Evolutionary conservation across 2,797 vertebrate species (phyloP), one percentile per base, ranked within the genome.

Genomic region (Tolypeutes matacus): DNA sequence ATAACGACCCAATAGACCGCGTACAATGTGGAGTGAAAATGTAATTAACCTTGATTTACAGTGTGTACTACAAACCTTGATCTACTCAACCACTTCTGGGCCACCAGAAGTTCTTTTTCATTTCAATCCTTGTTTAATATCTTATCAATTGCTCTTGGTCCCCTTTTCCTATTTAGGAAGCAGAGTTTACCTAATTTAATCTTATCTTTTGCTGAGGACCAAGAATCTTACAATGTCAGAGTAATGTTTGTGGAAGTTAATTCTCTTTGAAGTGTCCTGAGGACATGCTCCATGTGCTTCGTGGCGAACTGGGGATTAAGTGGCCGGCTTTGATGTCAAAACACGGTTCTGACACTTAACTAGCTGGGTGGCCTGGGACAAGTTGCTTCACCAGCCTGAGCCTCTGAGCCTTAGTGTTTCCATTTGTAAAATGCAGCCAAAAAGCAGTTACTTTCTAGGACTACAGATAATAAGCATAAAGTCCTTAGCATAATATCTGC

Each of bases 11-110:
- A 73, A 62, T 89, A 82, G 56, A 51, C 85, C n/a, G 21, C 7
- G 80, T 83, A 62, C 86, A 62, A 39, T 56, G 76, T 17, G 75
- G 60, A 67, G 36, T 62, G 80, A 96, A 93, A 96, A 85, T 76
- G 83, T 93, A 95, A 95, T 97, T 92, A 96, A 95, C 85, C 90
- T 95, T 95, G 96, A 97, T 96, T 97, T 95, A 95, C 64, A 39
- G 60, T 12, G 62, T 80, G 56, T 29, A 34, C 56, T 83, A 34
- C 81, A 93, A 80, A 60, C 83, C 60, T 93, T 46, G 78, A 95
- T 95, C 94, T 77, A 15, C 49, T 92, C 49, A 39, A 67, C 4
- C 18, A 31, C 80, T 73, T 91, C 58, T 20, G n/a, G 87, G 87
- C 96, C 94, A 83, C 77, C 82, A 90, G 87, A 88, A 94, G 80